These are phyloP conservation scores for Trisateles emortualis DNA, from an alignment of 2,888 invertebrate genomes.

Conservation along the genomic window DNA sequence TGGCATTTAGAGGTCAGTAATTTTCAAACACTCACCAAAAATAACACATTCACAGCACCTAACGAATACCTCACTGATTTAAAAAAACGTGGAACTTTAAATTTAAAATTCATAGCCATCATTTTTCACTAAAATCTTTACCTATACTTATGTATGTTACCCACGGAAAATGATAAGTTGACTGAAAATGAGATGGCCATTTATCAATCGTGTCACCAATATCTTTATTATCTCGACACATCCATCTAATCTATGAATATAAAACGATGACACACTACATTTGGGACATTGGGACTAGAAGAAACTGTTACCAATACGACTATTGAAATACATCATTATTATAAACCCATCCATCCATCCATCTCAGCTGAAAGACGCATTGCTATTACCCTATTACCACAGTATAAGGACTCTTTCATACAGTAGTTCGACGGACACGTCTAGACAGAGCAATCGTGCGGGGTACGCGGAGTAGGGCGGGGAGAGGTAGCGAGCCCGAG, in stretches of 20 bases:
- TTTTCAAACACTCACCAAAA: constrained; percentile 89
- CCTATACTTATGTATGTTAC: constrained; percentile 33
- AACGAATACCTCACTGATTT: constrained; percentile 90
- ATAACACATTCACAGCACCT: constrained; percentile 90
- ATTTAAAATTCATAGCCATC: constrained; percentile 68
- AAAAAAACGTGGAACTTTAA: constrained; percentile 80
- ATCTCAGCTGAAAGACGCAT: no score
- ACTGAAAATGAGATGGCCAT: constrained; percentile 64
- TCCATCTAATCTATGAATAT: constrained; percentile 67
- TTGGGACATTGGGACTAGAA: constrained; percentile 11
- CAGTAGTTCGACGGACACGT: no score
- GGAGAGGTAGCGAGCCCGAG: no score
- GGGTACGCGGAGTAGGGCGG: no score
- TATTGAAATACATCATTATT: no score
- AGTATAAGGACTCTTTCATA: no score
- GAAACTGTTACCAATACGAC: neutral
- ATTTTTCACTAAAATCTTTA: constrained; percentile 22
- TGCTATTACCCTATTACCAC: no score
- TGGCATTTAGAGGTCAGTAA: neutral
- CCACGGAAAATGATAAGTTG: constrained; percentile 49
- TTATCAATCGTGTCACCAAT: constrained; percentile 72
- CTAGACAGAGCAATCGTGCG: no score
- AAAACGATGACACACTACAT: constrained; percentile 22
- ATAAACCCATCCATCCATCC: no score
- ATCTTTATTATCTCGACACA: constrained; percentile 76